Evolutionary conservation across 1,140 invertebrate genomes (phyloP).

Genomic region (Gonioctena quinquepunctata): DNA sequence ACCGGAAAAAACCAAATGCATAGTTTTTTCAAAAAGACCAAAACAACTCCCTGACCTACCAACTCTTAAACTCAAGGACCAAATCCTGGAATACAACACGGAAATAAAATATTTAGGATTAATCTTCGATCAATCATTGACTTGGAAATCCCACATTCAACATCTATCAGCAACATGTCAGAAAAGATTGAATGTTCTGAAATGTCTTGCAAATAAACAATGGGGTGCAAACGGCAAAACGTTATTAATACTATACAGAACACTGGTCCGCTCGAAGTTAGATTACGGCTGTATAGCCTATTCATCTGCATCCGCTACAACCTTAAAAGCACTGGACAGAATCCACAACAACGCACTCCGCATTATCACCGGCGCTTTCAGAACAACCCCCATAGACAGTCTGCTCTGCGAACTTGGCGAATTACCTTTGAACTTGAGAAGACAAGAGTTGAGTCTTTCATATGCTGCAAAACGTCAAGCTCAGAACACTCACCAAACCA

Average conservation of each 20-base stretch:
- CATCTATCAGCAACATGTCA: background rate
- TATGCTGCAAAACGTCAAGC: too few relatives aligned
- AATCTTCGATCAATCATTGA: background rate
- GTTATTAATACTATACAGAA: conserved; percentile 22
- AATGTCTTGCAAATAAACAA: background rate
- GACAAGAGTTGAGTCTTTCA: too few relatives aligned
- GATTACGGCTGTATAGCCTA: conserved; percentile 25
- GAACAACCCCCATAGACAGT: too few relatives aligned
- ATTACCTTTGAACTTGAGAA: too few relatives aligned
- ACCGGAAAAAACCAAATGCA: background rate
- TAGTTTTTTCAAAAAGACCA: conserved; percentile 9
- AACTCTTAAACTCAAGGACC: too few relatives aligned
- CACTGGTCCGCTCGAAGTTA: conserved; percentile 18
- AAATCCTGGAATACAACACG: too few relatives aligned
- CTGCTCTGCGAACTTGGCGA: too few relatives aligned
- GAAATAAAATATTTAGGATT: background rate
- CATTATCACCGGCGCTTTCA: too few relatives aligned
- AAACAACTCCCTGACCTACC: background rate
- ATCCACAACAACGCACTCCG: too few relatives aligned
- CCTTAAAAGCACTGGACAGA: too few relatives aligned
- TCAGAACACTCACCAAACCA: too few relatives aligned
- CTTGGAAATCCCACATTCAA: background rate
- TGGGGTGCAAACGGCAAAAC: conserved; percentile 18
- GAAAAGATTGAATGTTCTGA: background rate
- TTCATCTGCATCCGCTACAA: conserved; percentile 1